Evolutionary conservation across 92 coral and sea anemone species (phyloP).

Genomic region (Phenganax marumi): DNA sequence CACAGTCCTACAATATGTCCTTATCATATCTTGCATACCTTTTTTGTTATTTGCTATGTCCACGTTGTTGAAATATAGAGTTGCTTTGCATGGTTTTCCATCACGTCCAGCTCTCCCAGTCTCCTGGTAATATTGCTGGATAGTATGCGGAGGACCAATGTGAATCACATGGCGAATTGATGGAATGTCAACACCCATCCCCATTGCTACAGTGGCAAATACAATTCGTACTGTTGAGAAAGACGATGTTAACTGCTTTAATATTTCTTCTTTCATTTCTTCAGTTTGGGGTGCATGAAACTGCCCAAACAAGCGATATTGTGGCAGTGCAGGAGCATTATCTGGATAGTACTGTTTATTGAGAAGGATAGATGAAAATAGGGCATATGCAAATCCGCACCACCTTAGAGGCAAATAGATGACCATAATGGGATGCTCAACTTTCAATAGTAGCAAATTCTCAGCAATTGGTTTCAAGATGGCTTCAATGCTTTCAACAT

Average conservation of each 20-base stretch:
- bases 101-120: constrained; percentile 2
- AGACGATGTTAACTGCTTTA: background rate
- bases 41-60: constrained; percentile 6
- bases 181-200: constrained; percentile 12
- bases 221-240: background rate
- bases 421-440: background rate
- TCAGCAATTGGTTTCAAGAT: background rate
- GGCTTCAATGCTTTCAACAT: background rate
- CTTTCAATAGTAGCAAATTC: background rate
- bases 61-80: background rate
- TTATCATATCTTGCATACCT: constrained; percentile 10
- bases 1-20: background rate
- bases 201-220: constrained; percentile 18
- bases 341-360: constrained; percentile 13
- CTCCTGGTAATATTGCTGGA: constrained; percentile 1
- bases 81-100: background rate
- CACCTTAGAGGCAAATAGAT: constrained; percentile 4
- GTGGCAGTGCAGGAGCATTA: background rate
- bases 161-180: constrained; percentile 1
- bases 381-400: constrained; percentile 15
- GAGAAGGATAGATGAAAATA: background rate
- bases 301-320: constrained; percentile 6
- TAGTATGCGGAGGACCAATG: background rate
- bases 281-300: constrained; percentile 17
- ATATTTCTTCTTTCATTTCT: constrained; percentile 20